Evolutionary conservation across 2,113 vertebrate species (phyloP), one percentile per base, ranked within the genome.

Genomic region (Megaceryle torquata): DNA sequence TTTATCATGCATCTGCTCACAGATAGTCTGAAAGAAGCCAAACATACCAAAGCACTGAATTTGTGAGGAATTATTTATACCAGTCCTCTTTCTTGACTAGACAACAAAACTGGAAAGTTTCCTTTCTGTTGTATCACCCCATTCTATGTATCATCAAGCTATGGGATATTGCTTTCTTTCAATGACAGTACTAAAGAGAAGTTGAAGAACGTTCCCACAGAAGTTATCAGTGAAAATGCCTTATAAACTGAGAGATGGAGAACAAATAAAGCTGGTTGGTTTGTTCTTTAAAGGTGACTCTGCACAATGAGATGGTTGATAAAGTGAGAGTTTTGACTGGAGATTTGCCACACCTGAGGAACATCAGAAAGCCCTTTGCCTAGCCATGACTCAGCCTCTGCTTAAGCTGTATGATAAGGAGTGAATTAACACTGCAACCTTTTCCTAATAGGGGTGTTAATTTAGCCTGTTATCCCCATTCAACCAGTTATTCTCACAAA

Each of bases 251-350:
- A 89, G 68, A 86, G 64, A 56, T 5, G 10, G 33, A 16, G 39
- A 77, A 43, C 57, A 94, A 93, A 90, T 60, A 81, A 91, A 75
- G 24, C 29, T 1, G 1, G 20, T 82, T 84, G 60, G 37, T 86
- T 94, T 93, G 64, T 41, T 91, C 67, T 72, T 76, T 56, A 71
- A 51, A 90, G 65, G 68, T 95, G 74, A 41, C 77, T 65, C 61
- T 82, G 57, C 61, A 79, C 70, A 69, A 86, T 5, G 29, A 92
- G 81, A 48, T 82, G 29, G 39, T 60, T 86, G 72, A 93, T 84
- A 89, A 93, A 95, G 79, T 57, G 35, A 86, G 70, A 96, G 68
- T 86, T 91, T 87, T 91, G 69, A 67, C 57, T 68, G 48, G 57
- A 75, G 80, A 31, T 85, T 88, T 89, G 65, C 78, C 41, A 50